These are phyloP conservation scores for Dendrophyllia cribrosa DNA, from an alignment of 64 coral and sea anemone species.

Conservation along the genomic window DNA sequence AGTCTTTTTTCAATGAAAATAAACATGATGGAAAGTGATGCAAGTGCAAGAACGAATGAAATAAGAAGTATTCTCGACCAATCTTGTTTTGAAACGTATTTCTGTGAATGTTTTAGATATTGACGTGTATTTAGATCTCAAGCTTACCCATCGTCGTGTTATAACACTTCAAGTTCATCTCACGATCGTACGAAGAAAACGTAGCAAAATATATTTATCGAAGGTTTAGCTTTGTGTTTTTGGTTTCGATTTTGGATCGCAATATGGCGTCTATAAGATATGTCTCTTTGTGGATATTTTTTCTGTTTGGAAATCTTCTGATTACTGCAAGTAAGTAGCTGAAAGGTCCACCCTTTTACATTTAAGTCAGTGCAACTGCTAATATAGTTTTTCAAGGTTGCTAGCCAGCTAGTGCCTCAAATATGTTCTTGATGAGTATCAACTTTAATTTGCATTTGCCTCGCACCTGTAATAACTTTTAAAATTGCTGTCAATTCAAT, in stretches of 20 bases:
- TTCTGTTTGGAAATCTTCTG: conserved; percentile 10
- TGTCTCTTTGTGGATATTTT: background rate
- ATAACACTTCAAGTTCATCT: background rate
- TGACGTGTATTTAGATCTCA: background rate
- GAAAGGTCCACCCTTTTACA: too few relatives aligned
- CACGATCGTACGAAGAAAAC: too few relatives aligned
- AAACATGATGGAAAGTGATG: background rate
- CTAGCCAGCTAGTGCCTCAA: too few relatives aligned
- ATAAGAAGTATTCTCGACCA: background rate
- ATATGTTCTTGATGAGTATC: too few relatives aligned
- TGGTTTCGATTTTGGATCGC: background rate
- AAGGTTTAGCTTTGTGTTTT: background rate
- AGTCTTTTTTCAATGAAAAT: background rate
- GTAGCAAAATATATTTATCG: background rate
- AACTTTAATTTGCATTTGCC: too few relatives aligned
- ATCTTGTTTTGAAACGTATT: conserved; percentile 36
- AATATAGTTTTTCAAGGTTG: too few relatives aligned
- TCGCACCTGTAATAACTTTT: too few relatives aligned
- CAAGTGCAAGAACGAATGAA: background rate
- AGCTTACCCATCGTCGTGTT: background rate
- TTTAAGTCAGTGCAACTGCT: too few relatives aligned
- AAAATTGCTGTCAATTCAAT: too few relatives aligned
- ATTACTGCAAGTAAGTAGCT: background rate
- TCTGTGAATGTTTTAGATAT: background rate
- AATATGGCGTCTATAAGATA: background rate